Conservation (phyloP, 2,113 vertebrate genomes). For the Chrysemys picta region DNA sequence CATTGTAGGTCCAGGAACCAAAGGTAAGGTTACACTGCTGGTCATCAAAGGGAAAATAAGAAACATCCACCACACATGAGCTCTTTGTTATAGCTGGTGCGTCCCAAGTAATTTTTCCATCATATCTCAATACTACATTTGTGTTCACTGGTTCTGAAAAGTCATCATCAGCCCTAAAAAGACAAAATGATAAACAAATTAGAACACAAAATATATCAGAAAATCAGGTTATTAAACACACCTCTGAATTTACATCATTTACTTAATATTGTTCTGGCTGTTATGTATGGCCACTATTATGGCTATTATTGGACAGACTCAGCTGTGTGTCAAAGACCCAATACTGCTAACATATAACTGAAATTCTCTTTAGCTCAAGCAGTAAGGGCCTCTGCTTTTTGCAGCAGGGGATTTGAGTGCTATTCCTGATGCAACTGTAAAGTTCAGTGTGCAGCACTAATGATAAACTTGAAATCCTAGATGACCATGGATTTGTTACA, state of each 20-base stretch:
- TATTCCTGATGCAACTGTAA: neutral
- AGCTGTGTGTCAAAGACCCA: fast-evolving
- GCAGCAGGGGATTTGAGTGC: neutral
- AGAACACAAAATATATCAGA: neutral
- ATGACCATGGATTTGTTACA: neutral
- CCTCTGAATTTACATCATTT: neutral
- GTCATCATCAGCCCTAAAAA: slow-evolving; percentile 91
- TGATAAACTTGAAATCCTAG: neutral
- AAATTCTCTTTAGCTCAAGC: neutral
- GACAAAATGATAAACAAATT: neutral
- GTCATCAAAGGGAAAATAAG: slow-evolving; percentile 96
- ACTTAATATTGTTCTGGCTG: neutral
- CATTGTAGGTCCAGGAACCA: slow-evolving; percentile 99
- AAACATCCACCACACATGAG: slow-evolving; percentile 94
- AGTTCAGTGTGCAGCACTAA: neutral
- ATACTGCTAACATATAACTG: neutral
- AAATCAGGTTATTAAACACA: neutral
- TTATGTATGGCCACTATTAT: neutral
- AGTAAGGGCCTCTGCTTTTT: neutral
- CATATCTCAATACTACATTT: slow-evolving; percentile 93
- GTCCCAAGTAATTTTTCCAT: slow-evolving; percentile 96
- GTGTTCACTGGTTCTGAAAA: slow-evolving; percentile 90
- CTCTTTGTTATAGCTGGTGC: slow-evolving; percentile 97
- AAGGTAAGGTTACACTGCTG: slow-evolving; percentile 98
- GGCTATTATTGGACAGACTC: neutral